Evolutionary conservation across 2,797 vertebrate genomes (phyloP).

Genomic region (Bufotes viridis): DNA sequence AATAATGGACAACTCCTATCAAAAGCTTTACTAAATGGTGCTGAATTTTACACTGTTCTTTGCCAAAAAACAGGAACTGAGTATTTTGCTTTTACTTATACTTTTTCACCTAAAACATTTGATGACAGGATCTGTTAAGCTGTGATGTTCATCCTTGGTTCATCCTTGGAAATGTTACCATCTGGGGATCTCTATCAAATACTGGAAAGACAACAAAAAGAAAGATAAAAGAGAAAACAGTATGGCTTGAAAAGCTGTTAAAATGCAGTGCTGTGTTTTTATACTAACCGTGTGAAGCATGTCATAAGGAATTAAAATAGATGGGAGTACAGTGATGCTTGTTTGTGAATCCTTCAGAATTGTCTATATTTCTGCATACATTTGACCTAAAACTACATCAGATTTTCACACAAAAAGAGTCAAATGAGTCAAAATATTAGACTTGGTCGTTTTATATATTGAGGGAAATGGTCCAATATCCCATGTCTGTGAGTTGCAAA

Average conservation of each 20-base stretch:
- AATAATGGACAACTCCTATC: neutral
- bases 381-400: too few species aligned
- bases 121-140: neutral
- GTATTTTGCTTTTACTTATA: neutral
- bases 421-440: too few species aligned
- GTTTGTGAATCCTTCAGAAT: too few species aligned
- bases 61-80: neutral
- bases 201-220: slow-evolving; percentile 16
- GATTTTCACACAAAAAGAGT: too few species aligned
- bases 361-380: too few species aligned
- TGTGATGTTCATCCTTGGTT: slow-evolving; percentile 7
- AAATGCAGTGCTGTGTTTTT: neutral
- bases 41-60: neutral
- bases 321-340: neutral
- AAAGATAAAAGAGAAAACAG: slow-evolving; percentile 12
- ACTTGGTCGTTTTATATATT: too few species aligned
- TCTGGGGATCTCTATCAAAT: neutral
- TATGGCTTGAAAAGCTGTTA: neutral
- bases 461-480: too few species aligned
- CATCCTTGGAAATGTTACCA: slow-evolving; percentile 14
- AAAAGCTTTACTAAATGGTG: neutral
- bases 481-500: too few species aligned
- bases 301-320: neutral
- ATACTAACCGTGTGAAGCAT: neutral
- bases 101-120: neutral